phyloP scores from a whole-genome alignment of 1,140 invertebrate genomes.

The Drosophila subobscura region DNA sequence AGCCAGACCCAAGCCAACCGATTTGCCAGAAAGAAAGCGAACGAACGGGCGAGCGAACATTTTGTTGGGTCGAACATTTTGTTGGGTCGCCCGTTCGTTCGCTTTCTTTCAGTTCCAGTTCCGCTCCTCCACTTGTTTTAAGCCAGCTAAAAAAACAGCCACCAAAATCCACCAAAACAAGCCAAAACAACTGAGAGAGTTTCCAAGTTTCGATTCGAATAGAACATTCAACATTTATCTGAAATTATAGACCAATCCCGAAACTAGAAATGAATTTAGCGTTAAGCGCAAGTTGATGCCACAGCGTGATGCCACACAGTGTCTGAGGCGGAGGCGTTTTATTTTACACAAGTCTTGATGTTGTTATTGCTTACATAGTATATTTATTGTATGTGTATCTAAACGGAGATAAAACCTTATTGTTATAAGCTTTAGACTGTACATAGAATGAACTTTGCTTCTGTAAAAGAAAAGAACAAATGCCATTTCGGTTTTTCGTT shows the following conservation, averaged over 20 bases:
- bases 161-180: too few relatives aligned
- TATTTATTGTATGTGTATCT: slow-evolving; percentile 2
- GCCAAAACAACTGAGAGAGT: too few relatives aligned
- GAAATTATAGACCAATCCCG: too few relatives aligned
- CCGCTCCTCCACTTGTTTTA: too few relatives aligned
- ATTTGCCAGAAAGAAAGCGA: slow-evolving; percentile 45
- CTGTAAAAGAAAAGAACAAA: background rate
- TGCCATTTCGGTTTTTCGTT: slow-evolving; percentile 1
- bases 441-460: slow-evolving; percentile 23
- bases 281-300: slow-evolving; percentile 1
- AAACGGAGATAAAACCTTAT: slow-evolving; percentile 9
- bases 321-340: slow-evolving; percentile 21
- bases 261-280: too few relatives aligned
- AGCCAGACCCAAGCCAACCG: background rate
- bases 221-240: background rate
- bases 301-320: slow-evolving; percentile 6
- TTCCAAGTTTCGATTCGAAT: background rate
- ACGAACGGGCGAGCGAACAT: slow-evolving; percentile 42
- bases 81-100: too few relatives aligned
- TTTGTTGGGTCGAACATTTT: slow-evolving; percentile 46
- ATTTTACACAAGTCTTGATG: slow-evolving; percentile 43
- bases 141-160: background rate
- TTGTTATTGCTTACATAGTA: slow-evolving; percentile 48
- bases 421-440: slow-evolving; percentile 63
- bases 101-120: too few relatives aligned